Evolutionary conservation across 2,797 vertebrate species (phyloP).

Genomic region (Natrix natrix): DNA sequence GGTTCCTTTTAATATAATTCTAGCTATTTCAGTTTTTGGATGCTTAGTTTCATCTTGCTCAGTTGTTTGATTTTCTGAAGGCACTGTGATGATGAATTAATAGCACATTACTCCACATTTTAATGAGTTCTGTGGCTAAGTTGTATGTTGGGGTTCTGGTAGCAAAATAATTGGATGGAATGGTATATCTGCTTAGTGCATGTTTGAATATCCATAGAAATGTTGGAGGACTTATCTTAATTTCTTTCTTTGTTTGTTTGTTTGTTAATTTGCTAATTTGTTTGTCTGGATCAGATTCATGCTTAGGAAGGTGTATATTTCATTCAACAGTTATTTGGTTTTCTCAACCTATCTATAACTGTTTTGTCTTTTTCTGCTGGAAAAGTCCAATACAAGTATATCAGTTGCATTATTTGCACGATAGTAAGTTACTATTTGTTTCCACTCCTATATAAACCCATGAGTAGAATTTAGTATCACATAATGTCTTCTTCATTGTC

Average conservation of each 20-base stretch:
- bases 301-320: neutral
- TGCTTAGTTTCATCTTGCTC: neutral
- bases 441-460: neutral
- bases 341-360: neutral
- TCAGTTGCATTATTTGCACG: neutral
- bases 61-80: neutral
- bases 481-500: neutral
- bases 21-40: neutral
- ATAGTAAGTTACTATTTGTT: neutral
- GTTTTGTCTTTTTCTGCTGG: neutral
- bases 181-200: neutral
- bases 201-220: neutral
- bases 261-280: neutral
- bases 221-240: neutral
- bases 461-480: neutral
- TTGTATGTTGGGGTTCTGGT: neutral
- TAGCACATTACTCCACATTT: neutral
- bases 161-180: neutral
- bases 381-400: neutral
- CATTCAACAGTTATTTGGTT: neutral
- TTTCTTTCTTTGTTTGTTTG: too few species aligned
- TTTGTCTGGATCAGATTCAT: neutral
- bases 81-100: neutral
- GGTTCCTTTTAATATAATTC: neutral
- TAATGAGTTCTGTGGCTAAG: neutral